Conservation (phyloP, 2,797 vertebrate species). For the Pelobates cultripes region DNA sequence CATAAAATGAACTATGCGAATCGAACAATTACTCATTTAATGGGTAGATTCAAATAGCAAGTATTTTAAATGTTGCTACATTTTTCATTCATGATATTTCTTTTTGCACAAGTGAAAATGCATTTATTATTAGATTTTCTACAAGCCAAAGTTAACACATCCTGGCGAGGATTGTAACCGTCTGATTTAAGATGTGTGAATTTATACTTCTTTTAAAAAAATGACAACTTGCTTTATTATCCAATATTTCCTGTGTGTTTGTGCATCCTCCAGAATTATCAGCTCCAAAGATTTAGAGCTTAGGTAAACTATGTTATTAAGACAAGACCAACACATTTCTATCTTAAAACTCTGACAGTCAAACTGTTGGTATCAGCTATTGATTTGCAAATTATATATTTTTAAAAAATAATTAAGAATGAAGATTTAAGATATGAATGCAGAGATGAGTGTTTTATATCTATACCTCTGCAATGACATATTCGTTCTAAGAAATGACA, state of each 20-base stretch:
- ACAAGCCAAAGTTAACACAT: constrained; percentile 13
- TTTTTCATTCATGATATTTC: neutral
- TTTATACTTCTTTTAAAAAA: constrained; percentile 4
- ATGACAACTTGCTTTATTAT: constrained; percentile 45
- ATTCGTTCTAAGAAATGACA: constrained; percentile 46
- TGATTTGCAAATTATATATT: too few species aligned
- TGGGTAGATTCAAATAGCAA: too few species aligned
- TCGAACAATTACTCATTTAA: too few species aligned
- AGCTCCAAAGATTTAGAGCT: too few species aligned
- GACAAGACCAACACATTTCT: too few species aligned
- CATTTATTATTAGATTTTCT: neutral
- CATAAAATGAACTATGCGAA: too few species aligned
- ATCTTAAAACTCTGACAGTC: too few species aligned
- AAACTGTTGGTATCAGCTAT: too few species aligned
- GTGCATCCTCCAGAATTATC: constrained; percentile 6
- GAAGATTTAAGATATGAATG: constrained; percentile 6
- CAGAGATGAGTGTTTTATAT: constrained; percentile 28
- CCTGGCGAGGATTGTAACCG: neutral
- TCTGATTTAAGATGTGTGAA: constrained; percentile 33
- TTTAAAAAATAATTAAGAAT: too few species aligned
- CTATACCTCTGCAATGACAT: constrained; percentile 43
- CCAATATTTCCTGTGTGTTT: constrained; percentile 37
- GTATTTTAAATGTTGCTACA: too few species aligned
- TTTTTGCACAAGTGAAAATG: neutral
- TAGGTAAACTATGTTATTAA: too few species aligned